Conservation (phyloP, 2,888 invertebrate genomes). For the Thymelicus acteon region DNA sequence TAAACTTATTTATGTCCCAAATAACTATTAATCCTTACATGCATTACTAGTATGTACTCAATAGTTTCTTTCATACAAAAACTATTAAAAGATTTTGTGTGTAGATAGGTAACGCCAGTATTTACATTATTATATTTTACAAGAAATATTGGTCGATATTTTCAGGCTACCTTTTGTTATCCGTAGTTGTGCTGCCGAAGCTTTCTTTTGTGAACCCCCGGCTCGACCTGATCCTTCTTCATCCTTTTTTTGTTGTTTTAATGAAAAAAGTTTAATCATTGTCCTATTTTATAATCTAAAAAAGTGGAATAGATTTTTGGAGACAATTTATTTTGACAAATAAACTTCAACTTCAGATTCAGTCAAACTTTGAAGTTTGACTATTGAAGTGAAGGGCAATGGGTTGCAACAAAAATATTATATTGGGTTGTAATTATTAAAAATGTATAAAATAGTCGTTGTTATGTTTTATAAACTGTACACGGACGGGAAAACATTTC, state of each 20-base stretch:
- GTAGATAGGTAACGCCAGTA: neutral
- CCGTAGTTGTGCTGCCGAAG: slow-evolving; percentile 98
- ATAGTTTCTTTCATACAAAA: neutral
- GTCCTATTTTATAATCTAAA: slow-evolving; percentile 77
- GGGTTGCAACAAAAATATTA: neutral
- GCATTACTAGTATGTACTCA: too few species aligned
- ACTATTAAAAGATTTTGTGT: neutral
- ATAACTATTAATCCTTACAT: neutral
- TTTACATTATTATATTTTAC: slow-evolving; percentile 18
- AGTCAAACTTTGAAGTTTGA: slow-evolving; percentile 23
- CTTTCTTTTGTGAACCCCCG: slow-evolving; percentile 93
- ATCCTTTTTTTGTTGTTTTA: slow-evolving; percentile 99
- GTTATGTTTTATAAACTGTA: too few species aligned
- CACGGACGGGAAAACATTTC: too few species aligned
- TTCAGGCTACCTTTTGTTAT: slow-evolving; percentile 95
- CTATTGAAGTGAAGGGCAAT: slow-evolving; percentile 9
- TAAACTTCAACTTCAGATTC: slow-evolving; percentile 37
- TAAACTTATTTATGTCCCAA: neutral
- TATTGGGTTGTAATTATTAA: too few species aligned
- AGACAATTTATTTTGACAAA: slow-evolving; percentile 78
- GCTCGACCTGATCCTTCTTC: slow-evolving; percentile 90
- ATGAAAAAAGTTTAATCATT: slow-evolving; percentile 99
- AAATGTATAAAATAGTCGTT: too few species aligned
- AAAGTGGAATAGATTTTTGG: slow-evolving; percentile 67
- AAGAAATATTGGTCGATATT: slow-evolving; percentile 30